These are phyloP conservation scores for Dorcus parallelipipedus DNA, from an alignment of 2,888 invertebrate species.

Conservation along the genomic window DNA sequence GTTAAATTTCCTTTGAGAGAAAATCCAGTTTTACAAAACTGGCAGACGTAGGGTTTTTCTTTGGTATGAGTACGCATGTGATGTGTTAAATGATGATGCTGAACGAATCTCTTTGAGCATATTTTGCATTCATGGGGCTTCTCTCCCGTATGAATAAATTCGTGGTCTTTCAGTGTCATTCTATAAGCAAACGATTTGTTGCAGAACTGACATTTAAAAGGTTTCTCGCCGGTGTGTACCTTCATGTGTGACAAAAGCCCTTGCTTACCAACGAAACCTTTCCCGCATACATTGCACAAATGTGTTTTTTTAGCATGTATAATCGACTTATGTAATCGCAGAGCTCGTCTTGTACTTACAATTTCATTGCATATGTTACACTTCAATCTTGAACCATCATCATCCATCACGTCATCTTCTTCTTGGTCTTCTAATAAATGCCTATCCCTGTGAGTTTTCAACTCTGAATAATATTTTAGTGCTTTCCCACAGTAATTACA, in stretches of 20 bases:
- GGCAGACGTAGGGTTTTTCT: slow-evolving; percentile 19
- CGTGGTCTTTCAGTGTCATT: slow-evolving; percentile 36
- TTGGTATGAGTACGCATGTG: slow-evolving; percentile 22
- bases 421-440: neutral
- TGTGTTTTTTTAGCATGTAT: slow-evolving; percentile 14
- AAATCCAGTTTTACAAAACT: slow-evolving; percentile 19
- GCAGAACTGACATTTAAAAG: slow-evolving; percentile 35
- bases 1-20: slow-evolving; percentile 24
- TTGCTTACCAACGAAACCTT: slow-evolving; percentile 15
- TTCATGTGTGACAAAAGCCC: slow-evolving; percentile 16
- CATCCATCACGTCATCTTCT: neutral
- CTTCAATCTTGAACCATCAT: neutral
- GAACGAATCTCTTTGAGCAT: slow-evolving; percentile 19
- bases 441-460: neutral
- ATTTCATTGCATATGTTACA: slow-evolving; percentile 11
- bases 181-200: slow-evolving; percentile 37
- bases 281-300: slow-evolving; percentile 20
- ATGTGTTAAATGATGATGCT: slow-evolving; percentile 17
- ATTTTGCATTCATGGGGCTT: slow-evolving; percentile 29
- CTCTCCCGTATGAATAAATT: slow-evolving; percentile 37
- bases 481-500: slow-evolving; percentile 20
- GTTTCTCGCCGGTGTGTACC: slow-evolving; percentile 38
- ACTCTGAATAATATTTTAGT: slow-evolving; percentile 7
- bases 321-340: slow-evolving; percentile 5
- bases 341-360: neutral